Conservation (phyloP, 92 coral and sea anemone species). For the Epizoanthus stellaris region DNA sequence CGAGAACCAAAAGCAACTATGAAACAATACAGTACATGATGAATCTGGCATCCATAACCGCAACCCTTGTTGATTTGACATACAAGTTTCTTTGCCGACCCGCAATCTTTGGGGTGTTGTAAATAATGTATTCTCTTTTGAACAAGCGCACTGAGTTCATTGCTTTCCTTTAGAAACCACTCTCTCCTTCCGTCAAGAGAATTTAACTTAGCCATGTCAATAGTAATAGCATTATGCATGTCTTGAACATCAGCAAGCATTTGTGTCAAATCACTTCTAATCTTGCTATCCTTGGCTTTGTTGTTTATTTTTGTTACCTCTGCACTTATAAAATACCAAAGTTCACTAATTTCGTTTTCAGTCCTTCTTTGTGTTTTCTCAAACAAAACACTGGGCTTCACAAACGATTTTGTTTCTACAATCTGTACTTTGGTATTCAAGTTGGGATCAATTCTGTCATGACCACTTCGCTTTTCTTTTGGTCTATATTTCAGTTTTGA, state of each 20-base stretch:
- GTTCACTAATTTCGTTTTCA: constrained; percentile 81
- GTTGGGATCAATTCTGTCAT: neutral
- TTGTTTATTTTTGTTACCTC: constrained; percentile 76
- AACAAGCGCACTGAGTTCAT: constrained; percentile 73
- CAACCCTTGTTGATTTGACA: constrained; percentile 96
- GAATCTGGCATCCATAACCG: constrained; percentile 97
- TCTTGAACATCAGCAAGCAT: constrained; percentile 76
- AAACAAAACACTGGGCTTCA: constrained; percentile 61
- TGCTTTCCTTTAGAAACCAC: constrained; percentile 77
- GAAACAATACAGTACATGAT: constrained; percentile 92
- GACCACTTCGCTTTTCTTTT: constrained; percentile 12
- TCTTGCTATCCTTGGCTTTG: constrained; percentile 34
- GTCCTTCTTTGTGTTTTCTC: constrained; percentile 73
- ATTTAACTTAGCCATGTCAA: constrained; percentile 74
- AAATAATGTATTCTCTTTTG: constrained; percentile 77
- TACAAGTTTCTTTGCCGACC: constrained; percentile 84
- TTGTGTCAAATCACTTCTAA: constrained; percentile 54
- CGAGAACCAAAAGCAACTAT: constrained; percentile 85
- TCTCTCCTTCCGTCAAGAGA: constrained; percentile 58
- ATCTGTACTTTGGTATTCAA: neutral
- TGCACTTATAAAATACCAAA: constrained; percentile 92
- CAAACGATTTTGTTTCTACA: neutral
- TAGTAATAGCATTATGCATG: constrained; percentile 79
- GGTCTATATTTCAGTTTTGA: constrained; percentile 39
- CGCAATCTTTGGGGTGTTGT: constrained; percentile 91